phyloP scores from a whole-genome alignment of 1,140 invertebrate species.

The Bombus turneri region DNA sequence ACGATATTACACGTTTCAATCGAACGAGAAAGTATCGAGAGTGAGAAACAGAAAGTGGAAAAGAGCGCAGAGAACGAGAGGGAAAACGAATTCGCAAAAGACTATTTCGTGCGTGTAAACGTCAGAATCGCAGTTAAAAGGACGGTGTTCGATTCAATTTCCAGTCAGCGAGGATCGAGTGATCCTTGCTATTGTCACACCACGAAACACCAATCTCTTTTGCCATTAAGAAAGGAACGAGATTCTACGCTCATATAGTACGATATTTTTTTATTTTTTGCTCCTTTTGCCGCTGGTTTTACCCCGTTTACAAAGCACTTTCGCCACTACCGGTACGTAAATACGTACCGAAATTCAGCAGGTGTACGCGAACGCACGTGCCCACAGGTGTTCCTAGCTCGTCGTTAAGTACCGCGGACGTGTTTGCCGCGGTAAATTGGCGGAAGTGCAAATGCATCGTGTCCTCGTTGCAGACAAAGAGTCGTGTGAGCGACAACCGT shows the following conservation, averaged over 20 bases:
- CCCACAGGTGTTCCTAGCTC: conserved; percentile 3
- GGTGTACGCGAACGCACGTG: neutral
- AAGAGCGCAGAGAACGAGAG: neutral
- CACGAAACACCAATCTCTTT: too few species aligned
- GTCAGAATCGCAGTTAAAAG: too few species aligned
- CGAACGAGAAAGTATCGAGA: neutral
- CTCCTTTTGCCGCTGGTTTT: conserved; percentile 25
- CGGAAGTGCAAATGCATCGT: conserved; percentile 17
- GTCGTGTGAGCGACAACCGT: neutral
- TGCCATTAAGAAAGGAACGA: neutral
- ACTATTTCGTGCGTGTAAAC: too few species aligned
- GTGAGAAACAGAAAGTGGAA: neutral
- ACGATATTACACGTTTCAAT: neutral
- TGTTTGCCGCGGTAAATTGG: conserved; percentile 40
- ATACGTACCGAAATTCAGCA: conserved; percentile 30
- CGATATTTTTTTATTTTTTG: conserved; percentile 14
- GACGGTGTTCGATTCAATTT: too few species aligned
- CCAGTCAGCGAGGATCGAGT: too few species aligned
- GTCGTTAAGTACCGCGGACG: conserved; percentile 12
- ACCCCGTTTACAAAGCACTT: conserved; percentile 35
- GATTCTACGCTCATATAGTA: neutral
- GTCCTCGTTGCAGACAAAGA: neutral
- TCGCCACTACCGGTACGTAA: neutral
- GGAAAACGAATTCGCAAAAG: neutral
- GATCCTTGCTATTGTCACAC: too few species aligned